Conservation (phyloP, 35 echinoderm and acorn worm genomes). For the Strongylocentrotus purpuratus region DNA sequence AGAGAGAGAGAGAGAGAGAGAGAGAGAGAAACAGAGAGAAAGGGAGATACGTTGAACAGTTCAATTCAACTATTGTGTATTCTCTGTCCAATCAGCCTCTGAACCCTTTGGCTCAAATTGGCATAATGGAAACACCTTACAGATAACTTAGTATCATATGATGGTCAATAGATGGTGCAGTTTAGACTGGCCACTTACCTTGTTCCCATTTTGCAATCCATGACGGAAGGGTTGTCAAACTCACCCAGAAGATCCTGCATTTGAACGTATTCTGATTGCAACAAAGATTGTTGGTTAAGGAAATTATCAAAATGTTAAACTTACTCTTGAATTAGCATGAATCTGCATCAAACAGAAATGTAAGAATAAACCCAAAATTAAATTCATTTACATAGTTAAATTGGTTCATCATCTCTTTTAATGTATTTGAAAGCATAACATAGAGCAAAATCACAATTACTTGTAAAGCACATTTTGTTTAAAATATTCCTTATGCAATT, state of each 20-base stretch:
- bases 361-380: too few relatives aligned
- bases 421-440: too few relatives aligned
- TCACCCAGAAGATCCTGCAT: slow-evolving; percentile 96
- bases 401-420: too few relatives aligned
- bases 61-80: neutral
- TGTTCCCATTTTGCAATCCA: slow-evolving; percentile 99
- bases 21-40: too few relatives aligned
- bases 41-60: too few relatives aligned
- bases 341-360: too few relatives aligned
- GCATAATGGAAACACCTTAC: neutral
- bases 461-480: too few relatives aligned
- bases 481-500: too few relatives aligned
- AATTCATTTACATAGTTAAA: too few relatives aligned
- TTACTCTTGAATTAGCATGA: too few relatives aligned
- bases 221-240: slow-evolving; percentile 95
- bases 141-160: neutral
- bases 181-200: slow-evolving; percentile 55
- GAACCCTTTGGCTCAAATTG: neutral
- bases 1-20: too few relatives aligned
- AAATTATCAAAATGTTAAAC: neutral
- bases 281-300: slow-evolving; percentile 23
- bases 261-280: slow-evolving; percentile 89
- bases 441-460: too few relatives aligned
- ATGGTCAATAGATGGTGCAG: neutral
- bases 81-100: neutral